Percentiles rank a stretch among this genome's conserved stretches.
phyloP scores from a whole-genome alignment of 2,113 vertebrate genomes.

The Heptranchias perlo region DNA sequence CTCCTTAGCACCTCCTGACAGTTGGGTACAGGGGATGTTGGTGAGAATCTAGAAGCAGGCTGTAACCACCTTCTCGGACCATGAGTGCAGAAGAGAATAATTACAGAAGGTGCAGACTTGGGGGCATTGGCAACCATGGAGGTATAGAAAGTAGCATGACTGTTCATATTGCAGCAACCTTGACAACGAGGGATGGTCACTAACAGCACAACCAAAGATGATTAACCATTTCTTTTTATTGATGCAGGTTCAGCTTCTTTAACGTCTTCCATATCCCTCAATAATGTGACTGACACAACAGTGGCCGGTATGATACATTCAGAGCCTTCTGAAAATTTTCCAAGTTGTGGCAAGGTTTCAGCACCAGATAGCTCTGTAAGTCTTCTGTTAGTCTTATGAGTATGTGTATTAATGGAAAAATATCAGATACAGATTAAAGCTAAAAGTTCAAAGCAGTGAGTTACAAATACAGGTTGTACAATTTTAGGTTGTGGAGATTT shows the following conservation, averaged over 20 bases:
- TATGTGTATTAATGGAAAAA: background rate
- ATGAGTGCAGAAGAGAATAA: background rate
- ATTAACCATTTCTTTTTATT: background rate
- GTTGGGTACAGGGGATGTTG: no score
- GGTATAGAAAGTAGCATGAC: background rate
- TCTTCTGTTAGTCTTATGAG: background rate
- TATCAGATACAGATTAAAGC: background rate
- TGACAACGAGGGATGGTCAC: background rate
- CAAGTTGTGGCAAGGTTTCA: background rate
- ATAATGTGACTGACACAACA: background rate
- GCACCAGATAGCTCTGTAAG: background rate
- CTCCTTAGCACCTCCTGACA: no score
- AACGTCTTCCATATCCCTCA: background rate
- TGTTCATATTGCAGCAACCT: background rate
- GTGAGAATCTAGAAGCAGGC: no score
- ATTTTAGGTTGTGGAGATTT: background rate
- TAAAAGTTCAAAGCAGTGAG: background rate
- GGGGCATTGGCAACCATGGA: background rate
- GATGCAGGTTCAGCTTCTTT: background rate
- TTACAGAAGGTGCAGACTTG: background rate
- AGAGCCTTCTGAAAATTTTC: background rate
- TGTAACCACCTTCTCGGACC: no score
- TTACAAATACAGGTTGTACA: background rate
- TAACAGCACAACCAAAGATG: background rate
- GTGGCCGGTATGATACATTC: background rate